Evolutionary conservation across 2,113 vertebrate species (phyloP), one percentile per base, ranked within the genome.

Genomic region (Plectropomus leopardus): DNA sequence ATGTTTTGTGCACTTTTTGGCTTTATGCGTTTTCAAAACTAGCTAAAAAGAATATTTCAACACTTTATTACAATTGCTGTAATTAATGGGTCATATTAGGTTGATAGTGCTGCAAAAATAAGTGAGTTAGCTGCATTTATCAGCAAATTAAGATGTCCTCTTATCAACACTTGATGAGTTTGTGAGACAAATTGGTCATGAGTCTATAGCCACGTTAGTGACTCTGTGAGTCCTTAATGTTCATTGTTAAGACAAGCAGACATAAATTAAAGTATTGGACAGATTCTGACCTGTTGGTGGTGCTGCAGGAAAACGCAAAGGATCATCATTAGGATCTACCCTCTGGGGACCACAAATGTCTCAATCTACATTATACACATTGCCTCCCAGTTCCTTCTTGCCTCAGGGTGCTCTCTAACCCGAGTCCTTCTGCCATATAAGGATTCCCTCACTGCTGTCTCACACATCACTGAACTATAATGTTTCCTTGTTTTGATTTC

Each of bases 401-500:
- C 80, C 85, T 24, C 45, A 4, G 76, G 84, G 76, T 53, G 2
- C 14, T 47, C 32, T 26, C 36, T 7, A 26, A 15, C 21, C 48
- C 15, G 58, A 60, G 28, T 7, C 42, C 17, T 26, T 19, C 78
- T 2, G 17, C 53, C 10, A 51, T 14, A 2, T 9, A 8, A 44
- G 10, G 16, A 76, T 60, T 51, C 34, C 53, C 42, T 60, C 23
- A 65, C 70, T 50, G 70, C 72, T 60, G n/a, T 40, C 65, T 26
- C 23, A 58, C 58, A 10, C 55, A 51, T 58, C 44, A 1, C 4
- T 34, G 40, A 53, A 47, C 66, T 55, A 58, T 26, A 45, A 44
- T 73, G 19, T 28, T 59, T 71, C 24, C 19, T 10, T 16, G 47
- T 42, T 72, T 47, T 73, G 78, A 80, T 67, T 51, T 42, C 81